Evolutionary conservation across 2,113 vertebrate species (phyloP).

Genomic region (Octodon degus): DNA sequence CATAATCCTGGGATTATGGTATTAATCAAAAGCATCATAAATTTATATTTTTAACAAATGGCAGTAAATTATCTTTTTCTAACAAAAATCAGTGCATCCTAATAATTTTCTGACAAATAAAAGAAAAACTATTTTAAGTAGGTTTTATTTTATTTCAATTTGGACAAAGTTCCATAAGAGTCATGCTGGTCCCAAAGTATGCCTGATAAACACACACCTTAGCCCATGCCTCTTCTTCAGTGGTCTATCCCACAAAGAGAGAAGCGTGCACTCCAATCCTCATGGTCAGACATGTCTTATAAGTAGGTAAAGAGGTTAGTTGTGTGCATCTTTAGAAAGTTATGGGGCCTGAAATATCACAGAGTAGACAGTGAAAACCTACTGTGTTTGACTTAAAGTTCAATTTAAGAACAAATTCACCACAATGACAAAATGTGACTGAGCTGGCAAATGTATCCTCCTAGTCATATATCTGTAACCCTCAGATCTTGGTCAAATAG

Average conservation of each 20-base stretch:
- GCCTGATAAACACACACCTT: neutral
- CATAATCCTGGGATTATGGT: neutral
- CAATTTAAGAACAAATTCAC: neutral
- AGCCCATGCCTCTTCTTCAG: neutral
- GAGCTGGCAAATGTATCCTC: neutral
- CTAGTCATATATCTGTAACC: neutral
- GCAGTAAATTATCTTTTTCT: neutral
- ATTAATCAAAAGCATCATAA: neutral
- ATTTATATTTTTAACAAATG: neutral
- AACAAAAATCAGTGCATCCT: neutral
- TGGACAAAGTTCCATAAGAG: neutral
- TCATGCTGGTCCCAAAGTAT: neutral
- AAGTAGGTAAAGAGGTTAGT: neutral
- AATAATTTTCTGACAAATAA: neutral
- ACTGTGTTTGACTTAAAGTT: neutral
- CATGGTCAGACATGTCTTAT: neutral
- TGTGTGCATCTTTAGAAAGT: neutral
- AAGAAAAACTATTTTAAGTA: slow-evolving; percentile 11
- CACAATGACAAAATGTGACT: neutral
- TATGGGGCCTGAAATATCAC: neutral
- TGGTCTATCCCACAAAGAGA: neutral
- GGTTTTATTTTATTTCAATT: neutral
- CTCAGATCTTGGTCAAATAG: neutral
- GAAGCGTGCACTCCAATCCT: neutral
- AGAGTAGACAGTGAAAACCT: neutral